A percentile compares a stretch with the other conserved stretches of the same genome.
phyloP scores from a whole-genome alignment of 2,797 vertebrate species.

The Pangasius mekongensis region DNA sequence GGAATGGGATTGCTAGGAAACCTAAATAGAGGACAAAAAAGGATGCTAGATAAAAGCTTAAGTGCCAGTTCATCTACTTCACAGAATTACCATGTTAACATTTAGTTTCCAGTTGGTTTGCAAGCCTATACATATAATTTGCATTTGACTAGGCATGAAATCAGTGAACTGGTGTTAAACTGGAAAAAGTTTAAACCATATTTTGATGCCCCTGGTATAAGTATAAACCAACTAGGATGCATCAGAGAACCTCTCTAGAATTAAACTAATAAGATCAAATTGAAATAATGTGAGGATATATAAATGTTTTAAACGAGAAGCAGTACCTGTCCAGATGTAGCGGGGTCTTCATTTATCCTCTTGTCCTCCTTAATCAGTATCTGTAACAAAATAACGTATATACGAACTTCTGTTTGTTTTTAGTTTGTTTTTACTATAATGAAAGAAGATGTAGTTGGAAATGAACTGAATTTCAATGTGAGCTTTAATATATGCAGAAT shows the following conservation, averaged over 20 bases:
- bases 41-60: not conserved
- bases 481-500: not conserved
- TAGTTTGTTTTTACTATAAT: not conserved
- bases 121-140: not conserved
- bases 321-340: not conserved
- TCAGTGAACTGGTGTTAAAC: not conserved
- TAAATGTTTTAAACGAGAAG: not conserved
- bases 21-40: not conserved
- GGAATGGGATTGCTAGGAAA: not conserved
- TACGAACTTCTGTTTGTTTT: not conserved
- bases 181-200: not conserved
- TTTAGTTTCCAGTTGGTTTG: not conserved
- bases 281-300: not conserved
- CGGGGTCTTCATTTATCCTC: not conserved
- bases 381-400: not conserved
- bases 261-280: not conserved
- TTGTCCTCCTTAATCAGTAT: not conserved
- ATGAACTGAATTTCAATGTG: not conserved
- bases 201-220: not conserved
- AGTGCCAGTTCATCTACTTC: not conserved
- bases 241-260: not conserved
- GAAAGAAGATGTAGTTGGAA: not conserved
- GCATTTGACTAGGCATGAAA: not conserved
- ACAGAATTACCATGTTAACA: not conserved
- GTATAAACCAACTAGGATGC: not conserved